These are phyloP conservation scores for Hippopotamus amphibius DNA, from an alignment of 2,113 vertebrate species.

Conservation along the genomic window DNA sequence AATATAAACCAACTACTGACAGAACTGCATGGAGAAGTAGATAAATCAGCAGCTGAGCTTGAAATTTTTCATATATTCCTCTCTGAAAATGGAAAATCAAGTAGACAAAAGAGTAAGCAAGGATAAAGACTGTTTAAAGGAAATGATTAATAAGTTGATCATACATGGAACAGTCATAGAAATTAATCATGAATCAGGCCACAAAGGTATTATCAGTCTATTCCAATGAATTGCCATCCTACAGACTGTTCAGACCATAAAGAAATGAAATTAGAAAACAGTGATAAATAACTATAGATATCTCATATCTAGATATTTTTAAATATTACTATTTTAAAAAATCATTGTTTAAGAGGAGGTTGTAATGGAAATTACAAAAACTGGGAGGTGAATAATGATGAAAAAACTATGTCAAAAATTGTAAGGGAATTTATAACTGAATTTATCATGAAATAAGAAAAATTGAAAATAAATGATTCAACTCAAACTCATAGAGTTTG, in stretches of 20 bases:
- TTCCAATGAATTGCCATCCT: not conserved
- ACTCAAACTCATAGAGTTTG: not conserved
- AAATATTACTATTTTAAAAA: conserved; percentile 36
- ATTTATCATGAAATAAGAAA: conserved; percentile 38
- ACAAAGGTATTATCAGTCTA: not conserved
- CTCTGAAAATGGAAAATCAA: not conserved
- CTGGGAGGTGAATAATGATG: not conserved
- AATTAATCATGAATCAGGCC: not conserved
- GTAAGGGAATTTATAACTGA: conserved; percentile 5
- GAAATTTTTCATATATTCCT: not conserved
- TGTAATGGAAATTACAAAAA: not conserved
- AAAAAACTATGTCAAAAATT: not conserved
- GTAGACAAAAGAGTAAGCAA: not conserved
- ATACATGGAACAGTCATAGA: not conserved
- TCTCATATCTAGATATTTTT: not conserved
- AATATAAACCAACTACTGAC: not conserved
- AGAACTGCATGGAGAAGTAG: not conserved
- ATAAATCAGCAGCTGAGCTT: not conserved
- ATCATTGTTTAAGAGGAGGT: not conserved
- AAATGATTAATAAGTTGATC: conserved; percentile 5
- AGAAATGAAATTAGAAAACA: conserved; percentile 34
- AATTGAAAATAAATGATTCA: not conserved
- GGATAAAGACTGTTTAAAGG: not conserved
- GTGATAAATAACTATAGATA: not conserved
- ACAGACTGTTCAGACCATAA: not conserved